Base-by-base conservation (phyloP, 2,797 vertebrate genomes). In the Nothura maculosa region DNA sequence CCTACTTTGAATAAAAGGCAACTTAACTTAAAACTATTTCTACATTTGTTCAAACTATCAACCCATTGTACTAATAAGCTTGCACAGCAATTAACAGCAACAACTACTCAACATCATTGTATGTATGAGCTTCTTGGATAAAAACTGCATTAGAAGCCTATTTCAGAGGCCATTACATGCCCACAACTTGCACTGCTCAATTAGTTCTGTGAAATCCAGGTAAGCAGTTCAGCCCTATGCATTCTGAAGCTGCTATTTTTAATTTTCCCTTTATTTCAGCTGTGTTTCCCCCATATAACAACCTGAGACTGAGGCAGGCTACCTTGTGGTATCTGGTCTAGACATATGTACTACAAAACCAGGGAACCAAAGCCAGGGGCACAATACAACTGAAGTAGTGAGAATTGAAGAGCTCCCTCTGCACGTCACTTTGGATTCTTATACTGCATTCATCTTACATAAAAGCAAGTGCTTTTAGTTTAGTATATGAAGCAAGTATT, bases 401-500 rank as follows among this genome's bases (percentile, higher is more conserved):
- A 76, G 67, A 40, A 83, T 48, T 14, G 36, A 12, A 54, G 45
- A 68, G 27, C 24, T 85, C 30, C 36, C 73, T 54, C 22, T 0
- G 0, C 0, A 0, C 2, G 43, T 7, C 15, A 6, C 25, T 78
- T 55, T 10, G 3, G 1, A 36, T 62, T 21, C 48, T 86, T 30
- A 40, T 25, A 15, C 3, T 58, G 58, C 13, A 24, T 34, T 85
- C 45, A 62, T 32, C n/a, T 32, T 60, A 3, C 1, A 25, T 1
- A 68, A 91, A 93, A 58, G 24, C 69, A 47, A 3, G 3, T 50
- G 32, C 47, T 68, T 63, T 85, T 54, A 18, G 18, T 25, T 55
- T 15, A 38, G 22, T 50, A 42, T 20, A 47, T 30, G 55, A 61
- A 62, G 45, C 40, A 34, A 8, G 61, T 75, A 32, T 36, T 18